Percentiles rank a stretch among this genome's conserved stretches.
phyloP scores from a whole-genome alignment of 2,888 invertebrate genomes.

The Thumatha senex region DNA sequence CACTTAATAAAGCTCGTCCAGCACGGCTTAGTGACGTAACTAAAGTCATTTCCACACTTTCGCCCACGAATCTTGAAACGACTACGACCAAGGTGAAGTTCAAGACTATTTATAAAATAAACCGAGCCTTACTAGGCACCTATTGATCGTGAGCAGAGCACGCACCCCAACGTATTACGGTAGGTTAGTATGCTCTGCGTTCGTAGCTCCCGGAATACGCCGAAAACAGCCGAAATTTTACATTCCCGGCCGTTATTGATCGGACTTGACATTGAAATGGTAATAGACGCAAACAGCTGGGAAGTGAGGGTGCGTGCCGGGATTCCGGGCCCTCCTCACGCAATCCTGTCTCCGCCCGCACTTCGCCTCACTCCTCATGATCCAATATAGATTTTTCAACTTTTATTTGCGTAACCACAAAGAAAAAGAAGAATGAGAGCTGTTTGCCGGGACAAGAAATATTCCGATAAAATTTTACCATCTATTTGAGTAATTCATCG shows the following conservation, averaged over 20 bases:
- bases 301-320: slow-evolving; percentile 69
- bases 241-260: slow-evolving; percentile 80
- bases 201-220: slow-evolving; percentile 75
- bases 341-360: slow-evolving; percentile 49
- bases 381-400: slow-evolving; percentile 28
- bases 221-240: slow-evolving; percentile 79
- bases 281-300: slow-evolving; percentile 80
- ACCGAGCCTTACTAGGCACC: slow-evolving; percentile 68
- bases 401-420: slow-evolving; percentile 18
- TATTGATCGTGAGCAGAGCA: slow-evolving; percentile 77
- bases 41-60: slow-evolving; percentile 63
- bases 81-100: slow-evolving; percentile 74
- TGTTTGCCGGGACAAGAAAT: slow-evolving; percentile 11
- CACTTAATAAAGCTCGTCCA: slow-evolving; percentile 22
- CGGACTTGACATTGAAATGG: slow-evolving; percentile 83
- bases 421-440: slow-evolving; percentile 8
- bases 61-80: slow-evolving; percentile 60
- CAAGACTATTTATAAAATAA: slow-evolving; percentile 81
- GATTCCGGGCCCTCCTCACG: slow-evolving; percentile 50
- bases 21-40: slow-evolving; percentile 53
- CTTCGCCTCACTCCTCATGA: slow-evolving; percentile 21
- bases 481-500: slow-evolving; percentile 65
- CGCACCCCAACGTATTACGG: slow-evolving; percentile 78
- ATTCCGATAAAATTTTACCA: slow-evolving; percentile 48
- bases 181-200: slow-evolving; percentile 78